phyloP scores from a whole-genome alignment of 2,113 vertebrate genomes.

The Odocoileus hemionus region DNA sequence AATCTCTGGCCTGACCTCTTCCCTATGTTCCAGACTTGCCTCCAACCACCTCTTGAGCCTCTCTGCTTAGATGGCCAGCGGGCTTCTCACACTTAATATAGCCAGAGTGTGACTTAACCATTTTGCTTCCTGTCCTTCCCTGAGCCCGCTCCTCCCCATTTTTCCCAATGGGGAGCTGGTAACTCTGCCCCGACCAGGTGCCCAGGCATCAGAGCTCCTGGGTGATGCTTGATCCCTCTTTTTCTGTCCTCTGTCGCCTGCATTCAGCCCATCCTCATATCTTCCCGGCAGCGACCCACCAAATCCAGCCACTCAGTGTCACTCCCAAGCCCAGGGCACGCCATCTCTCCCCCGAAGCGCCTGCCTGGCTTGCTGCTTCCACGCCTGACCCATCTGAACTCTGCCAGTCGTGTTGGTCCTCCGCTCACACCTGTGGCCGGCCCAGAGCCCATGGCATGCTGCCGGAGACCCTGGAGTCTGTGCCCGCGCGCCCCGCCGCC shows the following conservation, averaged over 20 bases:
- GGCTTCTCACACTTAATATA: background rate
- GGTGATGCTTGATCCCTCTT: background rate
- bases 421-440: rapidly evolving
- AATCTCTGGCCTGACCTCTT: background rate
- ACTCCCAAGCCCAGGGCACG: background rate
- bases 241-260: background rate
- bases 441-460: rapidly evolving
- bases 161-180: background rate
- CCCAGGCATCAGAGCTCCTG: background rate
- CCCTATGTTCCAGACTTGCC: background rate
- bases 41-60: background rate
- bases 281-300: background rate
- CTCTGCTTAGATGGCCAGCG: background rate
- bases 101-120: background rate
- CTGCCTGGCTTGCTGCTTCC: background rate
- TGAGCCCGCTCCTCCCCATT: background rate
- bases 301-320: background rate
- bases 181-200: background rate
- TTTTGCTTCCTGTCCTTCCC: background rate
- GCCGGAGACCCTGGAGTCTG: background rate
- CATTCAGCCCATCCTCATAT: background rate
- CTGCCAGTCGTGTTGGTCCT: rapidly evolving
- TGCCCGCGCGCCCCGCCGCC: rapidly evolving
- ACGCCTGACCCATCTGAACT: background rate
- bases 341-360: background rate